Conservation (phyloP, 2,888 invertebrate genomes). For the Cyclophora punctaria region DNA sequence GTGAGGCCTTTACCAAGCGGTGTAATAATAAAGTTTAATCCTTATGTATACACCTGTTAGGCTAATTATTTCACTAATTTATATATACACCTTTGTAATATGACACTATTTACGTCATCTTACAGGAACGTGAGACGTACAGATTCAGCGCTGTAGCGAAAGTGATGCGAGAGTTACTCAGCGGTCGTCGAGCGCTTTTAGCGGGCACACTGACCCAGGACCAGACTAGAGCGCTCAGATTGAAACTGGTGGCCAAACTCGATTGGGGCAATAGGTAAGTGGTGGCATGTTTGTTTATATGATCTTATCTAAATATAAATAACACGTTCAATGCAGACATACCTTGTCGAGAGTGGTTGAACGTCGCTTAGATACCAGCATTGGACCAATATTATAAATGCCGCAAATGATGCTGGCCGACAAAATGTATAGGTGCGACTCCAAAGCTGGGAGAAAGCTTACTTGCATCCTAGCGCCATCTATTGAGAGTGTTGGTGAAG, state of each 20-base stretch:
- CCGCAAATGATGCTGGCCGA: too few species aligned
- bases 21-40: too few species aligned
- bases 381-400: not conserved
- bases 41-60: too few species aligned
- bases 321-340: too few species aligned
- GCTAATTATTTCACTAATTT: too few species aligned
- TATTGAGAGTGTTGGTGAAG: too few species aligned
- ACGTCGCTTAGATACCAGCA: not conserved
- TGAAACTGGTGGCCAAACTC: conserved; percentile 91
- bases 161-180: conserved; percentile 92
- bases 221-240: conserved; percentile 88
- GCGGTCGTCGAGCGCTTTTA: conserved; percentile 88
- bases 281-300: not conserved
- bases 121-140: conserved; percentile 86
- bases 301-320: not conserved
- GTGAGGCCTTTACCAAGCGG: too few species aligned
- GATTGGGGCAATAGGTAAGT: conserved; percentile 98
- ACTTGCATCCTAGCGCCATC: too few species aligned
- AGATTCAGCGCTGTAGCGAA: conserved; percentile 89
- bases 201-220: conserved; percentile 94
- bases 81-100: too few species aligned
- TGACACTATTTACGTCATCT: too few species aligned
- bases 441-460: too few species aligned
- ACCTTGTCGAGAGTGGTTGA: not conserved
- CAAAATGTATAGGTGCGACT: too few species aligned